Base-by-base conservation (phyloP, 35 echinoderm and acorn worm genomes). In the Stichopus chloronotus region DNA sequence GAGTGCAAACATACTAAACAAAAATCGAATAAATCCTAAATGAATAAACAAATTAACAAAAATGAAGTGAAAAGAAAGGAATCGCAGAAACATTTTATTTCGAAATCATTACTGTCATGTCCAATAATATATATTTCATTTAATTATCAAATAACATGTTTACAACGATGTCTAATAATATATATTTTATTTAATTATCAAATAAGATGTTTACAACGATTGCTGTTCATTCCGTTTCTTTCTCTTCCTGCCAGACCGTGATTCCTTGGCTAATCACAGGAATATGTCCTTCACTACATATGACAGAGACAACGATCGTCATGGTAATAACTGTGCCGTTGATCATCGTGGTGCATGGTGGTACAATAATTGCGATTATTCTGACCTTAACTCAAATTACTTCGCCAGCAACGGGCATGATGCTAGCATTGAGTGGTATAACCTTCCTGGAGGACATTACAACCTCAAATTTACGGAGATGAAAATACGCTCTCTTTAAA, bases 351-450 rank as follows among this genome's bases (percentile, higher is more conserved):
- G 78, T 55, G 78, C 78, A 5, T 81, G 78, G 78, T 81, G 78
- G 78, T 81, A 53, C 78, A 17, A 81, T n/a, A 52, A 4, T 9
- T 81, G 78, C 17, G 78, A 81, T 81, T 10, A 81, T 17, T 81
- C 78, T 81, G 93, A 96, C 55, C 81, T 96, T 3, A 96, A 96
- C 55, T 86, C 92, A 5, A 6, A 57, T 12, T 96, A 96, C 57
- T 82, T 90, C 6, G 80, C 80, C 20, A 2, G 52, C 19, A 14
- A 20, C 8, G 52, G 56, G 5, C 13, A 0, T 17, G 11, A 83
- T 56, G 0, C 1, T 3, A 83, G 80, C 14, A 55, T 83, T 13
- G 52, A 83, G 13, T 83, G 80, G 80, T 55, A 54, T 9, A 55
- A 55, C 20, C 52, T 83, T 25, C 80, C 80, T 1, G 30, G 80